Evolutionary conservation across 2,113 vertebrate genomes (phyloP).

Genomic region (Oostethus manadensis): DNA sequence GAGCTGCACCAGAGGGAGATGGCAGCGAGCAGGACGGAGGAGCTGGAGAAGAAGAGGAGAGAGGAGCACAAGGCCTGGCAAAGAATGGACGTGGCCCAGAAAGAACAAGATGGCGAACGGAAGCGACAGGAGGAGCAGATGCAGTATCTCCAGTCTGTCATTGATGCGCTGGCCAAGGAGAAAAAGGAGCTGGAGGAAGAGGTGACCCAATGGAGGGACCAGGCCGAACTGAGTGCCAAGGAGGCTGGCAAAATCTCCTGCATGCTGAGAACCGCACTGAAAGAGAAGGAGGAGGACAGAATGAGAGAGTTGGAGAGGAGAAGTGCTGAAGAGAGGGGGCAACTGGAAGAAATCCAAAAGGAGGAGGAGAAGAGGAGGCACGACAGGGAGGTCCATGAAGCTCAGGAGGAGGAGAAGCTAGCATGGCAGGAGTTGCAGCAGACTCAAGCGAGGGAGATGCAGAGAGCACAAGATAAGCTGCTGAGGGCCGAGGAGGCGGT

Average conservation of each 20-base stretch:
- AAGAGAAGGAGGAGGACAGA: neutral
- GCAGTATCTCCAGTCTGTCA: too few species aligned
- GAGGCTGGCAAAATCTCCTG: neutral
- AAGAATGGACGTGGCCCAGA: neutral
- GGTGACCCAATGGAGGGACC: neutral
- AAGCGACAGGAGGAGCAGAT: neutral
- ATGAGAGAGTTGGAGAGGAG: neutral
- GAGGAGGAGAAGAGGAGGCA: slow-evolving; percentile 8
- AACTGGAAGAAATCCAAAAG: neutral
- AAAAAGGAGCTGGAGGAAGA: neutral
- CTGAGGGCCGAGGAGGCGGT: neutral
- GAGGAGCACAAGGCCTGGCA: neutral
- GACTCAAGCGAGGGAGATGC: neutral
- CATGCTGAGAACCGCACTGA: neutral
- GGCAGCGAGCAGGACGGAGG: neutral
- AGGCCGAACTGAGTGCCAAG: neutral
- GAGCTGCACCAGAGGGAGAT: slow-evolving; percentile 1
- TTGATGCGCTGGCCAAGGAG: too few species aligned
- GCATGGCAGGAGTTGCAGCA: slow-evolving; percentile 25
- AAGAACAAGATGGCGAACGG: neutral
- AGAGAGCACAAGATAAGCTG: neutral
- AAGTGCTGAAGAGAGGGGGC: neutral
- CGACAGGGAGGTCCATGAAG: slow-evolving; percentile 9
- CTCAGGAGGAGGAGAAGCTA: slow-evolving; percentile 6
- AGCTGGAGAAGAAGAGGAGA: neutral